Evolutionary conservation across 2,113 vertebrate species (phyloP).

Genomic region (Tursiops truncatus): DNA sequence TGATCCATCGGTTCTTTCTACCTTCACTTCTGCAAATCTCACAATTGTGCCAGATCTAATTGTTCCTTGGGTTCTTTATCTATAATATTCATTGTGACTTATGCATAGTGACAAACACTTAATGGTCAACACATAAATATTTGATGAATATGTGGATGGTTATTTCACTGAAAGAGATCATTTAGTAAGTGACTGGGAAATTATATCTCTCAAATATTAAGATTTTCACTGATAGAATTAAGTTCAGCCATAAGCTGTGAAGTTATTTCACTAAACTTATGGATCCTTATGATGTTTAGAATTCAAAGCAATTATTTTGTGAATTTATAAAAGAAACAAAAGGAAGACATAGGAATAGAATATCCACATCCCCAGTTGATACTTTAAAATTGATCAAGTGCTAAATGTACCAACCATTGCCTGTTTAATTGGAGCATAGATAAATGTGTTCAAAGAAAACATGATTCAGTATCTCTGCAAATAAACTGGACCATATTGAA

Average conservation of each 20-base stretch:
- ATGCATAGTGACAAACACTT: neutral
- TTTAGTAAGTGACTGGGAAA: neutral
- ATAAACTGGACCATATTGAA: neutral
- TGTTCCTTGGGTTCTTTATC: neutral
- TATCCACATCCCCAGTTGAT: neutral
- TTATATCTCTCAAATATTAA: neutral
- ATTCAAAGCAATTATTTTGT: neutral
- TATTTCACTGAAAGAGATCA: neutral
- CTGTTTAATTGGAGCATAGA: neutral
- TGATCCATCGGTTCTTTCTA: neutral
- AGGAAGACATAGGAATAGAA: neutral
- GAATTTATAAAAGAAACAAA: neutral
- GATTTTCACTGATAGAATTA: neutral
- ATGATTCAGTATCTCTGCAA: neutral
- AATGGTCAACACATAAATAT: neutral
- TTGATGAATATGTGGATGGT: neutral
- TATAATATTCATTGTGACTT: neutral
- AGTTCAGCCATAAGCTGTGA: neutral
- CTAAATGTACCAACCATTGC: neutral
- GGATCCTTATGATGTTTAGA: neutral
- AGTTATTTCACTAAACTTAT: neutral
- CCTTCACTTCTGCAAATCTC: neutral
- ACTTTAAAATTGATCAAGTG: neutral
- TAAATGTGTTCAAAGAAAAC: neutral
- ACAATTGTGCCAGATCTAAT: neutral